Conservation (phyloP, 2,888 invertebrate genomes). For the Volucella bombylans region DNA sequence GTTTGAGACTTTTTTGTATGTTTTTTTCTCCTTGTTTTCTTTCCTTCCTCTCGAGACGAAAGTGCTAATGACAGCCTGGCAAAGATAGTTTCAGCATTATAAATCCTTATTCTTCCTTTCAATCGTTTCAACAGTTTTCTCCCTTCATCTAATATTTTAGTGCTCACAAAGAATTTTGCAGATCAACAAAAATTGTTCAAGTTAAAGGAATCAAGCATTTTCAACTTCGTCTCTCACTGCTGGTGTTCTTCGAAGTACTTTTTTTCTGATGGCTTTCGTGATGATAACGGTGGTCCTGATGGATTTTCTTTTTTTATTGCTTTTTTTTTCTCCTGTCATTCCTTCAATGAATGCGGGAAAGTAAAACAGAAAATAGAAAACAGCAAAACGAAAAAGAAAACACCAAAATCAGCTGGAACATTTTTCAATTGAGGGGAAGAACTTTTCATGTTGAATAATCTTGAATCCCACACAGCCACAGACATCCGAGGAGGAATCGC, state of each 20-base stretch:
- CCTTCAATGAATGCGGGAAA: slow-evolving; percentile 19
- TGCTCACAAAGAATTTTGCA: slow-evolving; percentile 45
- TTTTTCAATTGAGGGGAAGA: slow-evolving; percentile 24
- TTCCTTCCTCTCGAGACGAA: slow-evolving; percentile 18
- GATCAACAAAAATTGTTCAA: slow-evolving; percentile 53
- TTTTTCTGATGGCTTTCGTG: background rate
- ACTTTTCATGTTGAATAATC: slow-evolving; percentile 38
- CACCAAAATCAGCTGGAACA: slow-evolving; percentile 50
- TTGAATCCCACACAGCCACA: slow-evolving; percentile 15
- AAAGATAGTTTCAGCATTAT: slow-evolving; percentile 34
- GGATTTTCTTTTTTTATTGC: background rate
- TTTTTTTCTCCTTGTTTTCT: too few relatives aligned
- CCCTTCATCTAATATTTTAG: background rate
- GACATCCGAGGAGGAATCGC: slow-evolving; percentile 17
- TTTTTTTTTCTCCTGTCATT: background rate
- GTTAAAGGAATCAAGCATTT: slow-evolving; percentile 42
- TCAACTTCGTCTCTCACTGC: background rate
- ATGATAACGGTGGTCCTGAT: slow-evolving; percentile 25
- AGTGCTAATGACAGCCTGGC: slow-evolving; percentile 62
- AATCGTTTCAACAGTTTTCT: background rate
- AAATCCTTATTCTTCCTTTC: background rate
- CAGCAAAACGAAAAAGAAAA: slow-evolving; percentile 2
- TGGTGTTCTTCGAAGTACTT: too few relatives aligned
- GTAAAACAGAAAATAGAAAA: slow-evolving; percentile 26
- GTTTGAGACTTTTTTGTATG: slow-evolving; percentile 1